Evolutionary conservation across 2,113 vertebrate genomes (phyloP).

Genomic region (Balaeniceps rex): DNA sequence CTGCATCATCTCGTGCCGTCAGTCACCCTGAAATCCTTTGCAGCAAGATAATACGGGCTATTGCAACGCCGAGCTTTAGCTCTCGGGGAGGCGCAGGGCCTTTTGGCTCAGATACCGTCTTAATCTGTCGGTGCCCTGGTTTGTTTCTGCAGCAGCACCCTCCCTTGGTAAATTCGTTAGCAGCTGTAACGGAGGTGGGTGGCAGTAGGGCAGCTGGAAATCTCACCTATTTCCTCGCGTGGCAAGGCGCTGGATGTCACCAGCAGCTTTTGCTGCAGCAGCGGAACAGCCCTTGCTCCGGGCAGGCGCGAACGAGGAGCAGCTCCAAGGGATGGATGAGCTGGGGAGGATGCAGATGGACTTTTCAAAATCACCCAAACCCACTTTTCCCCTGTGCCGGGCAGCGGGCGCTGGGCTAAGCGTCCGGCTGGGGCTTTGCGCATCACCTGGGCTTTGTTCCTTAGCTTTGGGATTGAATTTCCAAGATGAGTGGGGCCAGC

Average conservation of each 20-base stretch:
- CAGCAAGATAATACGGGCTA: not conserved
- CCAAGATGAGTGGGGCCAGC: fast-evolving
- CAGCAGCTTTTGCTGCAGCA: not conserved
- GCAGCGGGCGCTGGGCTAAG: fast-evolving
- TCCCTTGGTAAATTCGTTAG: fast-evolving
- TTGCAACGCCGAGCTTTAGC: not conserved
- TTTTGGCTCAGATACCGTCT: fast-evolving
- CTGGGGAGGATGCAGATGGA: not conserved
- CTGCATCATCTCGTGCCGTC: not conserved
- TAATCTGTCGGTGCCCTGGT: fast-evolving
- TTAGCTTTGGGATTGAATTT: not conserved
- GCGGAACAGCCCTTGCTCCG: fast-evolving
- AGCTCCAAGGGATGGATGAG: not conserved
- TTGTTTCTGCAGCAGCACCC: not conserved
- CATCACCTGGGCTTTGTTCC: not conserved
- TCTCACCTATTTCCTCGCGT: fast-evolving
- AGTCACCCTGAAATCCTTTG: not conserved
- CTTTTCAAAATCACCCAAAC: not conserved
- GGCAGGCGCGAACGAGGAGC: fast-evolving
- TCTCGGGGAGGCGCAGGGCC: not conserved
- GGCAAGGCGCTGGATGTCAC: fast-evolving
- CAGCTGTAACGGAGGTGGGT: not conserved
- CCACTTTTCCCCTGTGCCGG: fast-evolving
- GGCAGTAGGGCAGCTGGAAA: not conserved
- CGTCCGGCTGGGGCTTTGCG: not conserved